Base-by-base conservation (phyloP, 2,797 vertebrate species). In the Darevskia mixta region DNA sequence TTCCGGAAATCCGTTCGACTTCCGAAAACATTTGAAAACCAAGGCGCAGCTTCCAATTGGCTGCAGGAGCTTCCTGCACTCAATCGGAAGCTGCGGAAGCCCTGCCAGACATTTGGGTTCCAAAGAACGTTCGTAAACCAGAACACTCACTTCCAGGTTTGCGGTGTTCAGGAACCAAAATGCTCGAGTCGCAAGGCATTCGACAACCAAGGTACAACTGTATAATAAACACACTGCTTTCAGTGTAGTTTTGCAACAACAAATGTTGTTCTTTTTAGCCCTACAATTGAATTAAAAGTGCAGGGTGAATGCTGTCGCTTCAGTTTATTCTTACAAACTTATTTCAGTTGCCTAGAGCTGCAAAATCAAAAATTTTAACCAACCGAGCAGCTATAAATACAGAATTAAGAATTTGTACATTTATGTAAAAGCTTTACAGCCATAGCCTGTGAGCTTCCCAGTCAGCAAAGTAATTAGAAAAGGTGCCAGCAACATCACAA, bases 201-300 rank as follows among this genome's bases (percentile, higher is more conserved):
- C 3, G 0, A 55, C 49, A 55, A 13, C 49, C 13, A 55, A 55
- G 13, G 49, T 15, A 55, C 13, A 3, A 55, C 49, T 55, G 49
- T 55, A 15, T 55, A 55, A 55, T 55, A 55, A 38, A 15, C 4
- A 43, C 49, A 75, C 23, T 87, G n/a, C 38, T 64, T 87, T 25
- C 23, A 66, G 35, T 1, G 1, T 45, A 71, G 2, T 85, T 85
- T 86, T 87, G 58, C 3, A 64, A 29, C 38, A 86, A 45, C 35
- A 87, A 15, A 35, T 0, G 84, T 77, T 61, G 1, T 7, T 83
- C 88, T 61, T 92, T 89, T 79, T 87, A 27, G 45, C 79, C 4
- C 35, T 85, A 20, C 61, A 71, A 71, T 2, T 86, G 29, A 79
- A 90, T 1, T 64, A 35, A 1, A 87, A 69, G 11, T 80, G 1